These are phyloP conservation scores for Oophaga pumilio DNA, from an alignment of 2,113 vertebrate species.

Conservation along the genomic window DNA sequence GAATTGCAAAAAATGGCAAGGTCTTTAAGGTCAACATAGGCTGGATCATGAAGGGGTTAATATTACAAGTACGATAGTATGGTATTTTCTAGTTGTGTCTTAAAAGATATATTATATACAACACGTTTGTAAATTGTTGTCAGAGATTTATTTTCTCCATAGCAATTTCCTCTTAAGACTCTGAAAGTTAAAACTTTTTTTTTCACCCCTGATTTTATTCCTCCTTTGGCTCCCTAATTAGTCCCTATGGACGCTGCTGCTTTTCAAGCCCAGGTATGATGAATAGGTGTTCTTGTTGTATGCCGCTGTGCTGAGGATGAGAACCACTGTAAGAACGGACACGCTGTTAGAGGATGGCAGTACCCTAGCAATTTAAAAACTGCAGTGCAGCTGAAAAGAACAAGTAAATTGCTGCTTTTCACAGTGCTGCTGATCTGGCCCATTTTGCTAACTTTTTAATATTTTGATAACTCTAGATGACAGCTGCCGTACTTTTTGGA, in stretches of 20 bases:
- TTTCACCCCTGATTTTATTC: neutral
- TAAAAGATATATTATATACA: neutral
- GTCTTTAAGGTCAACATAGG: too few relatives aligned
- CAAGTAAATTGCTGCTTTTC: neutral
- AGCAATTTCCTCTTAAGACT: neutral
- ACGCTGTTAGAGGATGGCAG: slow-evolving; percentile 1
- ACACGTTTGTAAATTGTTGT: neutral
- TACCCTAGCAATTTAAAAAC: slow-evolving; percentile 27
- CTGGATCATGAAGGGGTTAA: too few relatives aligned
- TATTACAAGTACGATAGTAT: too few relatives aligned
- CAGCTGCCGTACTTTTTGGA: neutral
- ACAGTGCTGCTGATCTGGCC: neutral
- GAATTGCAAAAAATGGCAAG: too few relatives aligned
- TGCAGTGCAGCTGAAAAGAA: slow-evolving; percentile 20
- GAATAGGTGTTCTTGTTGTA: slow-evolving; percentile 47
- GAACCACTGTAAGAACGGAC: neutral
- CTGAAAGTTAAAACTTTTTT: neutral
- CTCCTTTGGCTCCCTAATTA: slow-evolving; percentile 25
- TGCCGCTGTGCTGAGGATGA: slow-evolving; percentile 16
- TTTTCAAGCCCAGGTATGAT: slow-evolving; percentile 38
- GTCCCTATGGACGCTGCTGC: slow-evolving; percentile 34
- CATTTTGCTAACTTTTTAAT: neutral
- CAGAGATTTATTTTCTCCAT: neutral
- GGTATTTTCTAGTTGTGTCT: neutral
- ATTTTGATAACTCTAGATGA: neutral